Base-by-base conservation (phyloP, 2,113 vertebrate species). In the Scomber colias region DNA sequence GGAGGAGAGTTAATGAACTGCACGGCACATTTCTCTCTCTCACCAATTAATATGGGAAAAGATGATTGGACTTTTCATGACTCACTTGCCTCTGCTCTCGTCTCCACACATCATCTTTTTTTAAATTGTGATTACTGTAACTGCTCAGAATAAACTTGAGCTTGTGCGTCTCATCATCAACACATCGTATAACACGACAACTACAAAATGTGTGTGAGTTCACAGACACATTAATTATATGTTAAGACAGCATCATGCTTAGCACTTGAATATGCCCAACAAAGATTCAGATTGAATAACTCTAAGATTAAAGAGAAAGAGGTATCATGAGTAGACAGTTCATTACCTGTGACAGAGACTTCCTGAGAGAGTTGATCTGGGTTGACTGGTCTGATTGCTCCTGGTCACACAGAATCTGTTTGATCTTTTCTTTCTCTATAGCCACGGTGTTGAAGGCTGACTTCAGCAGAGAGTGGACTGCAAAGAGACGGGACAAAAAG, bases 391-490 rank as follows among this genome's bases (percentile, higher is more conserved):
- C 95, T 16, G 95, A 92, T 84, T 97, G 96, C 73, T 98, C 98
- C 90, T 98, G 98, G 75, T 98, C 97, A 6, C 95, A 95, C 89
- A 98, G 94, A 91, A 99, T 95, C 94, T 98, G 97, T 88, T 98
- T 99, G 85, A 99, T 97, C 90, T 99, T 99, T 90, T 99, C 98
- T 88, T 99, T 99, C 93, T 99, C 98, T 87, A 99, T 99, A 79
- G 98, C 97, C 92, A 99, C 97, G 61, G 97, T 99, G 91, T 99
- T 99, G 94, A 99, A 99, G 10, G 98, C 97, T 67, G 98, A 99
- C 95, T 98, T 99, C 95, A 99, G 93, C 87, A 99, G 96, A 65
- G 97, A 98, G 89, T 99, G 98, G 57, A 99, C 98, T 99, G 90
- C 4, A 72, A 2, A 57, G 16, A 82, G n/a, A 81, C 63, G 68